A percentile compares a stretch with the other conserved stretches of the same genome.
Conservation (phyloP, 1,140 invertebrate species). For the Fopius arisanus region DNA sequence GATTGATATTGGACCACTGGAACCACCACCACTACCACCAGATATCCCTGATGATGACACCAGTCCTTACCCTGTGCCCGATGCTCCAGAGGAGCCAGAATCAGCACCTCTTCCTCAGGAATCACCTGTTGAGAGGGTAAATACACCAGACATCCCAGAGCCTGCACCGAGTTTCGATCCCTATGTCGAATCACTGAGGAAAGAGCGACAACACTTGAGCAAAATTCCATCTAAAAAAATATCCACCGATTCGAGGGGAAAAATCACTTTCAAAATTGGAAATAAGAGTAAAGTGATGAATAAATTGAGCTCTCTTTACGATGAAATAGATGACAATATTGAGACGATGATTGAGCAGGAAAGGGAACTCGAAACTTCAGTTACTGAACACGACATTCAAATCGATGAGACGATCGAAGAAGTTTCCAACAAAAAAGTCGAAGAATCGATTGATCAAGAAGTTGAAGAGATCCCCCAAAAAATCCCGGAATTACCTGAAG, state of each 20-base stretch:
- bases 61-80: conserved; percentile 52
- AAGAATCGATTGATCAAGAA: conserved; percentile 26
- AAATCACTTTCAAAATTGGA: conserved; percentile 62
- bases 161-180: conserved; percentile 45
- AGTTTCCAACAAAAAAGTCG: not conserved
- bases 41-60: conserved; percentile 51
- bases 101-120: not conserved
- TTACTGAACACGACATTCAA: not conserved
- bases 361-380: not conserved
- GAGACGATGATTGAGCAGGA: conserved; percentile 38
- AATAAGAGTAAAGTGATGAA: conserved; percentile 56
- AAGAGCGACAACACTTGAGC: conserved; percentile 56
- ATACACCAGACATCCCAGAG: conserved; percentile 53
- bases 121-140: conserved; percentile 1
- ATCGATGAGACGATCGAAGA: not conserved
- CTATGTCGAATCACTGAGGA: conserved; percentile 57
- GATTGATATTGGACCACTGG: conserved; percentile 57
- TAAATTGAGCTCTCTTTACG: conserved; percentile 54
- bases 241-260: conserved; percentile 55
- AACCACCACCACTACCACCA: conserved; percentile 41
- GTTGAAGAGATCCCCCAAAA: not conserved
- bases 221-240: conserved; percentile 60
- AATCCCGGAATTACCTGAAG: conserved; percentile 1
- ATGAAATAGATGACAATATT: conserved; percentile 51
- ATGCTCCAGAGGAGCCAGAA: not conserved